phyloP scores from a whole-genome alignment of 2,888 invertebrate genomes.

The Zelleria hepariella region DNA sequence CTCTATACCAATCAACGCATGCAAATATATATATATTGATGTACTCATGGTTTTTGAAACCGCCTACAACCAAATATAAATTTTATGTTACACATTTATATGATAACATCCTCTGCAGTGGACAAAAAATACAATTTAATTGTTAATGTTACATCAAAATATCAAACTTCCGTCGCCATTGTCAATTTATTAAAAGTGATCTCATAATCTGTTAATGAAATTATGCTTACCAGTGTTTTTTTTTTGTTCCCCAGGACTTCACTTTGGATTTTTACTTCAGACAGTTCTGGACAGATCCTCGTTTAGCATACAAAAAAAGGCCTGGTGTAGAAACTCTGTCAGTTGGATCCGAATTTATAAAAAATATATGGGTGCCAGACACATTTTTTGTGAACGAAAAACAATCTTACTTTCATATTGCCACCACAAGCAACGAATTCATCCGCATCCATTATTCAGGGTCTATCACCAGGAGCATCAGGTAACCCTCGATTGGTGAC shows the following conservation, averaged over 20 bases:
- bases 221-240: background rate
- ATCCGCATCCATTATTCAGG: conserved; percentile 96
- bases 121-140: no score
- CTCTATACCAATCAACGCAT: background rate
- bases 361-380: conserved; percentile 99
- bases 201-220: background rate
- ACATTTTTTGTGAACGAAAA: conserved; percentile 99
- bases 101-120: no score
- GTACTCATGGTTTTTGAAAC: background rate
- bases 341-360: conserved; percentile 95
- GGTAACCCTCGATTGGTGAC: conserved; percentile 63
- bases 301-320: conserved; percentile 90
- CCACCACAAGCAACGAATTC: conserved; percentile 99
- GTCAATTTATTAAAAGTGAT: no score
- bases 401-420: conserved; percentile 99
- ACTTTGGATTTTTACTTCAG: conserved; percentile 98
- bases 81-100: no score
- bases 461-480: conserved; percentile 94
- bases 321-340: conserved; percentile 91
- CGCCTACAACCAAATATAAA: background rate
- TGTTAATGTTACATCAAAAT: no score
- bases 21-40: background rate
- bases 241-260: conserved; percentile 83
- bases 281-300: conserved; percentile 98
- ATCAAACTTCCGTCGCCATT: no score